Evolutionary conservation across 2,797 vertebrate genomes (phyloP), one percentile per base, ranked within the genome.

Genomic region (Lateolabrax maculatus): DNA sequence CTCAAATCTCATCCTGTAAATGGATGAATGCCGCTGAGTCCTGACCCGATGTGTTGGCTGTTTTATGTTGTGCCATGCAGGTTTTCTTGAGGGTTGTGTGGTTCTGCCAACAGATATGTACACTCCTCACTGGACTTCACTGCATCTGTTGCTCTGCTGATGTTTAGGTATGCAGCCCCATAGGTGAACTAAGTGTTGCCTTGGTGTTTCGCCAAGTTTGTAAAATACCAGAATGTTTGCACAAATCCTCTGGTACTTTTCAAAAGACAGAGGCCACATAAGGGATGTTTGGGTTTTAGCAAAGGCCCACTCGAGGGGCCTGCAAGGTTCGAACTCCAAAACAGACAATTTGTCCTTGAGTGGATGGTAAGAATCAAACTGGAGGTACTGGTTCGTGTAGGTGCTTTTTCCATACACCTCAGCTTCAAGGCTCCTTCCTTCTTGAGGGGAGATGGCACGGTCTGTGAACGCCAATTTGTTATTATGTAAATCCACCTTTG

Each of bases 221-320:
- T 51, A 66, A 77, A 77, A 70, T 49, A 46, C 39, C 46, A 55
- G 63, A 79, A 73, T 75, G 73, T 57, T 71, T 84, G 64, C 58
- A 57, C 31, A 76, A 6, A 75, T 80, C 55, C 60, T 55, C 52
- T 56, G 51, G 46, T 71, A 13, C n/a, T 62, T 80, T 79, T 76
- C 48, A n/a, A 83, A 83, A 89, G 60, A 60, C 69, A 52, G 27
- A 16, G 2, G 69, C 57, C 71, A 68, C 72, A 68, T 66, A 46
- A 71, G 56, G 73, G 67, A 75, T 70, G 70, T 72, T 75, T 86
- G 43, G 41, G 51, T 75, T 83, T 70, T 52, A 80, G 75, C 74
- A 68, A 70, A 79, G 68, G 23, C 37, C 52, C 15, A 21, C n/a
- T n/a, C n/a, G n/a, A n/a, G n/a, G n/a, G n/a, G n/a, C n/a, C n/a